Evolutionary conservation across 1,140 invertebrate species (phyloP).

Genomic region (Trichonephila clavipes): DNA sequence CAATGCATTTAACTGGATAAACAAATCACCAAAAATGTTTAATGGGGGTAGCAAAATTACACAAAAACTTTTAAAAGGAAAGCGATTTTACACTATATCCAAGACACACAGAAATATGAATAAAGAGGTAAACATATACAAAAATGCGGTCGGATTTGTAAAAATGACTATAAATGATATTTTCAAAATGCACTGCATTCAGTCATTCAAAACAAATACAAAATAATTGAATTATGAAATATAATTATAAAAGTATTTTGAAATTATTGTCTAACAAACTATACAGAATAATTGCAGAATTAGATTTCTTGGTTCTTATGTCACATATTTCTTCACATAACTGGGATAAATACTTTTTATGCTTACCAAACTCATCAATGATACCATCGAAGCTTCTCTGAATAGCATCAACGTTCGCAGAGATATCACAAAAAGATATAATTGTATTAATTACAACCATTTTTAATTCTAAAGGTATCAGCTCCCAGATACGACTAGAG

Average conservation of each 20-base stretch:
- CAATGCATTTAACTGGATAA: no score
- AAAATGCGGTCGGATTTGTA: neutral
- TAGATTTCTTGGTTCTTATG: slow-evolving; percentile 54
- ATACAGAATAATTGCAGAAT: slow-evolving; percentile 67
- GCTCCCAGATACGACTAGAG: slow-evolving; percentile 62
- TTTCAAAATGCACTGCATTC: neutral
- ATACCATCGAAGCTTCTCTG: slow-evolving; percentile 57
- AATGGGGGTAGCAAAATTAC: no score
- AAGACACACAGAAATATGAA: no score
- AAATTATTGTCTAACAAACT: slow-evolving; percentile 70
- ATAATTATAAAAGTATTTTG: slow-evolving; percentile 46
- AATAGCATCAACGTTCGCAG: slow-evolving; percentile 41
- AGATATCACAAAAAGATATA: slow-evolving; percentile 64
- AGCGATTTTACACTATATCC: no score
- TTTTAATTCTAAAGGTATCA: slow-evolving; percentile 68
- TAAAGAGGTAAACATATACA: no score
- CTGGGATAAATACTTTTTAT: slow-evolving; percentile 63
- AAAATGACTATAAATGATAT: slow-evolving; percentile 5
- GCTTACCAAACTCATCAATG: slow-evolving; percentile 29
- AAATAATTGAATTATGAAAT: neutral
- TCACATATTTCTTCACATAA: slow-evolving; percentile 74
- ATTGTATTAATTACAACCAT: slow-evolving; percentile 64
- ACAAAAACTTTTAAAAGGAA: no score
- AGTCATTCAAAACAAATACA: neutral
- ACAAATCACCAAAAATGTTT: no score